These are phyloP conservation scores for Dione vanillae DNA, from an alignment of 2,888 invertebrate genomes.

Conservation along the genomic window DNA sequence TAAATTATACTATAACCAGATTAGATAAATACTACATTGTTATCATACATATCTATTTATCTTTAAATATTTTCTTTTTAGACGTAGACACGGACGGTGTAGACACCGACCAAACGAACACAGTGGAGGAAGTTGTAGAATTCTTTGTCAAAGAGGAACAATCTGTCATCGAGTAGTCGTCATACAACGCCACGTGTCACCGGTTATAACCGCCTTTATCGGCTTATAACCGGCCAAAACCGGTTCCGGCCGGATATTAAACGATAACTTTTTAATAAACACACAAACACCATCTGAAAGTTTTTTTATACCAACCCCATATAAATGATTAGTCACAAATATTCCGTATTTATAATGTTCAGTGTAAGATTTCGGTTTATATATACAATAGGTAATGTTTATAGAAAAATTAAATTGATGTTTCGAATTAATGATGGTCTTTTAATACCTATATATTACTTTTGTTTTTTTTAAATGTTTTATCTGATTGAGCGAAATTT, in stretches of 20 bases:
- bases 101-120: slow-evolving; percentile 92
- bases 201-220: slow-evolving; percentile 29
- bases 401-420: slow-evolving; percentile 82
- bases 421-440: slow-evolving; percentile 76
- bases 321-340: slow-evolving; percentile 57
- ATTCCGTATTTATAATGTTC: slow-evolving; percentile 61
- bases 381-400: slow-evolving; percentile 80
- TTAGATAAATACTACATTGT: neutral
- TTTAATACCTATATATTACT: slow-evolving; percentile 69
- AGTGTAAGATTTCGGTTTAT: slow-evolving; percentile 71
- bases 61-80: slow-evolving; percentile 66
- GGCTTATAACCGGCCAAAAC: slow-evolving; percentile 27
- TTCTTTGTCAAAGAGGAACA: slow-evolving; percentile 99
- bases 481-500: no score
- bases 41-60: neutral
- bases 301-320: slow-evolving; percentile 68
- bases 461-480: no score
- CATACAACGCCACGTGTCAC: slow-evolving; percentile 59
- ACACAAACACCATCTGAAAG: slow-evolving; percentile 54
- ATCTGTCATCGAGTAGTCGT: slow-evolving; percentile 89
- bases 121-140: slow-evolving; percentile 98
- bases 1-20: no score
- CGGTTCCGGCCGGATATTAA: slow-evolving; percentile 22
- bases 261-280: slow-evolving; percentile 57
- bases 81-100: slow-evolving; percentile 97